phyloP scores from a whole-genome alignment of 1,140 invertebrate genomes.

The Cydia fagiglandana region DNA sequence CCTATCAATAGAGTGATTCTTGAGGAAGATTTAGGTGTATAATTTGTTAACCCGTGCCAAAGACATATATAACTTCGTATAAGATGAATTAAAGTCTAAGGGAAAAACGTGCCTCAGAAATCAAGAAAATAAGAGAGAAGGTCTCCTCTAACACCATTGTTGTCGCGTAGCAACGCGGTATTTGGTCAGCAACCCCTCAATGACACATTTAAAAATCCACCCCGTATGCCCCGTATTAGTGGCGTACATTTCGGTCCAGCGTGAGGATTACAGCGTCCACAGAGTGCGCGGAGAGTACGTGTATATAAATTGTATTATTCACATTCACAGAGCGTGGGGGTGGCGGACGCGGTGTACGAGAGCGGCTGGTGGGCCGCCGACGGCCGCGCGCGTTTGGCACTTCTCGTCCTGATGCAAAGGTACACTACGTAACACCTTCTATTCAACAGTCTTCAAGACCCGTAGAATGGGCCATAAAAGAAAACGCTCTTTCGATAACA shows the following conservation, averaged over 20 bases:
- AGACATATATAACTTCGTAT: no score
- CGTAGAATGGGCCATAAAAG: neutral
- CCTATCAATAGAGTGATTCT: no score
- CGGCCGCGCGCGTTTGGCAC: conserved; percentile 45
- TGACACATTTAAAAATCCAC: neutral
- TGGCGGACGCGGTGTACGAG: conserved; percentile 61
- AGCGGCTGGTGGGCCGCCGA: conserved; percentile 61
- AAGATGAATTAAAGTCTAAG: no score
- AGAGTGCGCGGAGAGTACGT: neutral
- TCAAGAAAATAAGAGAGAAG: no score
- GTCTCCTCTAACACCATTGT: no score
- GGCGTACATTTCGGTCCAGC: neutral
- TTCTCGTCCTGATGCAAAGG: conserved; percentile 62
- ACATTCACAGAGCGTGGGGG: conserved; percentile 55
- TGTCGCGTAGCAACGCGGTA: no score
- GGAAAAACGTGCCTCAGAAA: no score
- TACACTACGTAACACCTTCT: conserved; percentile 29
- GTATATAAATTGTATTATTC: conserved; percentile 18
- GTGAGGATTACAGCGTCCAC: neutral
- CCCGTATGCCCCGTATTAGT: no score
- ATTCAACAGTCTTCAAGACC: neutral
- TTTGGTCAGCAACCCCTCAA: no score
- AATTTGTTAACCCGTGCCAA: no score
- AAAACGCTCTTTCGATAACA: no score
- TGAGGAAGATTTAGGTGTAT: no score